Evolutionary conservation across 1,140 invertebrate genomes (phyloP), one percentile per base, ranked within the genome.

Genomic region (Centruroides vittatus): DNA sequence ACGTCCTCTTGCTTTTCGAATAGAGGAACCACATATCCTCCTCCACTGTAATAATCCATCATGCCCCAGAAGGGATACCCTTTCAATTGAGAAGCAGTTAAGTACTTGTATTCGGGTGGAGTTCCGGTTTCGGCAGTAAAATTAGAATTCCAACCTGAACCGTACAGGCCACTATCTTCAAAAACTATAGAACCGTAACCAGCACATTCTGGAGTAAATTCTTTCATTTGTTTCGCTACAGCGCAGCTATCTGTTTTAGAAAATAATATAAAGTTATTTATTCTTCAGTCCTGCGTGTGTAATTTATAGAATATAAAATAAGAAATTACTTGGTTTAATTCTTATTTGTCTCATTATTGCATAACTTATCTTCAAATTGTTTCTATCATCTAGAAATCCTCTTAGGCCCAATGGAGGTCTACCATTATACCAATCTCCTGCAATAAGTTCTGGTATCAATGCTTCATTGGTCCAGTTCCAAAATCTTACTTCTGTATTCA

Each of bases 1-100:
- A 79, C 64, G 5, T 41, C 41, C 1, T 41, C 41, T 3, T 41
- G 41, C 6, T 70, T 68, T 0, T 64, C 47, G 46, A 68, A 66
- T 3, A 81, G 64, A 41, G 70, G 66, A 0, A 75, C 70, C 11
- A 79, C 68, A 65, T 81, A 81, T 2, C 80, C 80, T 35, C 79
- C 79, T 13, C 79, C 79, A 35, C 71, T 65, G 66, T 81, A 81
- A 11, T 73, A 61, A 50, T 67, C 70, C 57, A 75, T 65, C 11
- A 68, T 65, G 12, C 78, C 77, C 65, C 70, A 69, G 65, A 73
- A 75, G 0, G 76, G 76, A 57, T 71, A 73, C 8, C 76, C 73
- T 46, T 75, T 69, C 7, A 79, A 63, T 3, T 67, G 64, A 3
- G 54, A 60, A 3, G 74, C 68, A 12, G 63, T 63, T 41, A 63